Evolutionary conservation across 2,888 invertebrate genomes (phyloP), one percentile per base, ranked within the genome.

Genomic region (Macrosiphum euphorbiae): DNA sequence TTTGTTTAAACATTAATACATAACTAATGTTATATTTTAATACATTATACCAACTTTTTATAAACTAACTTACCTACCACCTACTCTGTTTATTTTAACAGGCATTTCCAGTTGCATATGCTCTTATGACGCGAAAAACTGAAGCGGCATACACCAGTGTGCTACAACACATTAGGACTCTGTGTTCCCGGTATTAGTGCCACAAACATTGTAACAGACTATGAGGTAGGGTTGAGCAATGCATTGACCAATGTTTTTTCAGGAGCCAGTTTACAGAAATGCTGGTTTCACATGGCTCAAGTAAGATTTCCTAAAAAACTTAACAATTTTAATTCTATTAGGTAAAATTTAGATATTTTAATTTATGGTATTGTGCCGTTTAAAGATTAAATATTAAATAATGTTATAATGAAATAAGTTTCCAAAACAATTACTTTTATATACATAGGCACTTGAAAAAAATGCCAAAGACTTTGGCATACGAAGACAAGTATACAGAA

Each of bases 401-500:
- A 41, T 84, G 7, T 84, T 41, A 41, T 20, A 41, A 41, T 44
- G 24, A 84, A 84, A 84, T 13, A 50, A 86, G 11, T 41, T 86
- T 50, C 7, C 10, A 26, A 86, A 86, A 44, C n/a, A 85, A 0
- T 86, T 26, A 86, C 47, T 26, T 47, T 87, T 50, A 87, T 28
- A 50, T 50, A 41, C 50, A 50, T 87, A 87, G 50, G 50, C 87
- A 50, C 11, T 87, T 26, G 87, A 87, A 87, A 87, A 87, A 26
- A 87, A 87, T 50, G 50, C 50, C 10, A 50, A 87, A 87, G 47
- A 87, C 3, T 87, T 87, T 50, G 87, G 87, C 5, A 47, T 87
- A 13, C 50, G 28, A n/a, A 28, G 50, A 28, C 28, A 50, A 28
- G 16, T 47, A 28, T 50, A 87, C 50, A 87, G 11, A 5, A 50